These are phyloP conservation scores for Thymelicus acteon DNA, from an alignment of 2,888 invertebrate genomes.

Conservation along the genomic window DNA sequence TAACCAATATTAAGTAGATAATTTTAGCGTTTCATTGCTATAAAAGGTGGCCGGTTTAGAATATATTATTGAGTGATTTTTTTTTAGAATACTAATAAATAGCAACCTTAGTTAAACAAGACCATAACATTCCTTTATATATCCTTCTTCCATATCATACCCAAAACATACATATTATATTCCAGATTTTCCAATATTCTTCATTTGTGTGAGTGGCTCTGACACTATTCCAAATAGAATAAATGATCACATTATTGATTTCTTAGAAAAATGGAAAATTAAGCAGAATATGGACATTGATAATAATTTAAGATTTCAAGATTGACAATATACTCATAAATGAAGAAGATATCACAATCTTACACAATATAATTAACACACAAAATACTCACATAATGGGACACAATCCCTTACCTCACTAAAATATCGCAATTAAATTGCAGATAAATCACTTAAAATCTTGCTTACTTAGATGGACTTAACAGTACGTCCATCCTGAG, in stretches of 20 bases:
- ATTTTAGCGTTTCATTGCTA: too few relatives aligned
- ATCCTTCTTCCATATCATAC: too few relatives aligned
- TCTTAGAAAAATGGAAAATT: constrained; percentile 3
- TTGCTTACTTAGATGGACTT: constrained; percentile 3
- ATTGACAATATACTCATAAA: constrained; percentile 3
- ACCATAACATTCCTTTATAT: too few relatives aligned
- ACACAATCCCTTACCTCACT: constrained; percentile 28
- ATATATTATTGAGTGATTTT: too few relatives aligned
- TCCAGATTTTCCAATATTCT: too few relatives aligned
- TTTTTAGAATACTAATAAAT: too few relatives aligned
- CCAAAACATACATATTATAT: too few relatives aligned
- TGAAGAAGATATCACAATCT: constrained; percentile 39
- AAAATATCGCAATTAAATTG: constrained; percentile 37
- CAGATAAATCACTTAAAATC: constrained; percentile 30
- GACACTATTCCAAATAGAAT: too few relatives aligned
- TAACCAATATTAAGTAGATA: too few relatives aligned
- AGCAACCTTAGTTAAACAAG: too few relatives aligned
- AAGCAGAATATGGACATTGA: not conserved
- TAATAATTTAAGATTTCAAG: not conserved
- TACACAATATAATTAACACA: constrained; percentile 36
- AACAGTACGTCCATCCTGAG: constrained; percentile 17
- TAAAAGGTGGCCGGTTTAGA: too few relatives aligned
- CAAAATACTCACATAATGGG: constrained; percentile 30
- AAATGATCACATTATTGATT: constrained; percentile 6
- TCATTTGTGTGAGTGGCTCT: too few relatives aligned